A percentile compares a stretch with the other conserved stretches of the same genome.
Evolutionary conservation across 2,797 vertebrate genomes (phyloP).

Genomic region (Acrossocheilus wenchowensis): DNA sequence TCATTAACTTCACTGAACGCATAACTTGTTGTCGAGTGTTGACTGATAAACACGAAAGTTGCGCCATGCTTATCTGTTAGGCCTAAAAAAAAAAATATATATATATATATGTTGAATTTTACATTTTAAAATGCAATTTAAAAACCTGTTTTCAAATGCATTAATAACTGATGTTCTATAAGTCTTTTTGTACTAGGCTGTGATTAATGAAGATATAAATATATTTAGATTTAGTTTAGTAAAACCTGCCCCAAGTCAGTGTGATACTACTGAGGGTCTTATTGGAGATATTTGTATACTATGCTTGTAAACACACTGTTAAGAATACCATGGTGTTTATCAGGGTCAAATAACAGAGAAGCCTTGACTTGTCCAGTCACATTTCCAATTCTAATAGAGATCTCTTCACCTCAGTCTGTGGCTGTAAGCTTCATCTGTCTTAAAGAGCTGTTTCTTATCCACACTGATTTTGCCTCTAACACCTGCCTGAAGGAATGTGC

Average conservation of each 20-base stretch:
- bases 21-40: not conserved
- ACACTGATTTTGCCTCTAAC: not conserved
- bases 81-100: too few species aligned
- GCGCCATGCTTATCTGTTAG: not conserved
- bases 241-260: not conserved
- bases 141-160: not conserved
- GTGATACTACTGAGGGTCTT: not conserved
- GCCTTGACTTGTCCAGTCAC: not conserved
- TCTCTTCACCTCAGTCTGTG: not conserved
- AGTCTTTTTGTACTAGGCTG: not conserved
- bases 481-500: not conserved
- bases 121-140: not conserved
- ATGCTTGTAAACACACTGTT: not conserved
- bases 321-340: not conserved
- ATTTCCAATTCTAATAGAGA: slow-evolving; percentile 19
- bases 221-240: not conserved
- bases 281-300: not conserved
- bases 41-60: not conserved
- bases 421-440: not conserved
- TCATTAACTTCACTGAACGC: not conserved
- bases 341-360: not conserved
- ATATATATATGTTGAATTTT: too few species aligned
- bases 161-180: not conserved
- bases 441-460: not conserved
- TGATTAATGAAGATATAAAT: not conserved